Conservation (phyloP, 1,140 invertebrate species). For the Drosophila hydei region DNA sequence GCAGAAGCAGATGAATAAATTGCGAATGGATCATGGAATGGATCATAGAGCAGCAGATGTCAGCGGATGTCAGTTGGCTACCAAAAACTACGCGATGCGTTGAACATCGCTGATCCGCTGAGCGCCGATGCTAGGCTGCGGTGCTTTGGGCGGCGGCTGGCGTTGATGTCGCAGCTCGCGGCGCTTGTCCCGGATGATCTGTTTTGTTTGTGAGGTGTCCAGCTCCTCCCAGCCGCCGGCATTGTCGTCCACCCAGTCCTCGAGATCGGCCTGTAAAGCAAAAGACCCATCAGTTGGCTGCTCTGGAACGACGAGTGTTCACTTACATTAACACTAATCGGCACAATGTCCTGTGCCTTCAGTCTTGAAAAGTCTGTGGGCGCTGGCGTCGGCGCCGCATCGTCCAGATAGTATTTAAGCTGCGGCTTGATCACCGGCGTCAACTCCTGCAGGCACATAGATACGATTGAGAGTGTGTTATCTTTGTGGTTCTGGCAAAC, state of each 20-base stretch:
- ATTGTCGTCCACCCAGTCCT: constrained; percentile 82
- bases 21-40: constrained; percentile 21
- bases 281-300: not conserved
- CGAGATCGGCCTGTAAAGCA: constrained; percentile 71
- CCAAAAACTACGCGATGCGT: constrained; percentile 53
- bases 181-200: constrained; percentile 79
- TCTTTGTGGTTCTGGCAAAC: not conserved
- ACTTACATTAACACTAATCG: constrained; percentile 73
- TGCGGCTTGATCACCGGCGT: constrained; percentile 81
- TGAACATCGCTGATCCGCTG: constrained; percentile 64
- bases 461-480: not conserved
- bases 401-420: constrained; percentile 69
- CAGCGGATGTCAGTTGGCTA: not conserved
- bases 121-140: constrained; percentile 61
- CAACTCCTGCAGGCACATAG: constrained; percentile 58
- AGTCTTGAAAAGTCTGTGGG: constrained; percentile 74
- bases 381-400: constrained; percentile 23
- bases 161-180: constrained; percentile 77
- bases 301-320: too few relatives aligned
- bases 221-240: constrained; percentile 82
- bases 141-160: constrained; percentile 38
- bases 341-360: constrained; percentile 74
- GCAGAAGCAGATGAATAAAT: not conserved
- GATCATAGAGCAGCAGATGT: constrained; percentile 1
- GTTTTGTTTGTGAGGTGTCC: constrained; percentile 79